A percentile compares a stretch with the other conserved stretches of the same genome.
phyloP scores from a whole-genome alignment of 2,113 vertebrate species.

The Phasianus colchicus region DNA sequence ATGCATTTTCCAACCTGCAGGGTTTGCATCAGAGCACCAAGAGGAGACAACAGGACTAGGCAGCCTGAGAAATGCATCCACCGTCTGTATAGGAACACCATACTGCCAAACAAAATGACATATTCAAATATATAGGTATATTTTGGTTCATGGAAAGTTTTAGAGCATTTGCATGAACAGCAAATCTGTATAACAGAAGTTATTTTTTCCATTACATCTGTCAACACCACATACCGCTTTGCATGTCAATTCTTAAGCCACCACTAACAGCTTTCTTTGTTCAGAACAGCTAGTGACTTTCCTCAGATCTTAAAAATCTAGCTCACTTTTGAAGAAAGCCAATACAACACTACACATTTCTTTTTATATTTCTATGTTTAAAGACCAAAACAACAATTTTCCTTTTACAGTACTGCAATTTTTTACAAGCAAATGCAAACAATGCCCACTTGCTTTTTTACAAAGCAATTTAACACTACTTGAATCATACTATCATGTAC shows the following conservation, averaged over 20 bases:
- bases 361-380: background rate
- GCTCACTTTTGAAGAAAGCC: background rate
- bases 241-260: background rate
- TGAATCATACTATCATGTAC: constrained; percentile 45
- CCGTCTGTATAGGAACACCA: constrained; percentile 79
- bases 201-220: background rate
- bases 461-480: background rate
- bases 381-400: background rate
- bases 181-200: background rate
- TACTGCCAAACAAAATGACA: constrained; percentile 79
- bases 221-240: background rate
- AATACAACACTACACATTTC: background rate
- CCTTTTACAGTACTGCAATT: background rate
- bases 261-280: background rate
- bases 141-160: background rate
- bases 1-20: constrained; percentile 82
- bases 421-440: background rate
- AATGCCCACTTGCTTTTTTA: background rate
- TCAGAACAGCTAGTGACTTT: background rate
- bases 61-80: constrained; percentile 77
- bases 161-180: background rate
- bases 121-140: background rate
- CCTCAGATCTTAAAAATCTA: background rate
- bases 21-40: constrained; percentile 86
- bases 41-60: constrained; percentile 82